Percentiles rank a stretch among this genome's conserved stretches.
These are phyloP conservation scores for Pseudomyrmex sp. DNA, from an alignment of 1,140 invertebrate genomes.

Conservation along the genomic window DNA sequence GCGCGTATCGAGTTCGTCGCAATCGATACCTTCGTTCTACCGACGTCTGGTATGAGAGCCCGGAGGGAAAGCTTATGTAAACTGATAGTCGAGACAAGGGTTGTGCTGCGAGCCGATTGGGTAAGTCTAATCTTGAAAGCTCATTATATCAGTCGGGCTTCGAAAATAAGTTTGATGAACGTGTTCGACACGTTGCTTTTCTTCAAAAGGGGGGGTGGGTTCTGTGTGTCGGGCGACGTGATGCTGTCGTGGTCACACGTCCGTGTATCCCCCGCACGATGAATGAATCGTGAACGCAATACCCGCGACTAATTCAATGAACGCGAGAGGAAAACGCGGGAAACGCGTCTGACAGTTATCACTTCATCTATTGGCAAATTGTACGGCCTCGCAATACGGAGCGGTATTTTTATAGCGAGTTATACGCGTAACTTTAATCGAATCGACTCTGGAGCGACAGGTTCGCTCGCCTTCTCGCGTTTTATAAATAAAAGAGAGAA, in stretches of 20 bases:
- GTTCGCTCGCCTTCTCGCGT: not conserved
- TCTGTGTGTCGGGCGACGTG: too few species aligned
- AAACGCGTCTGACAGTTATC: constrained; percentile 2
- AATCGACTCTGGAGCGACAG: not conserved
- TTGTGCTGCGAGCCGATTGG: constrained; percentile 5
- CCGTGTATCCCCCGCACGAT: not conserved
- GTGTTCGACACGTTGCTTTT: not conserved
- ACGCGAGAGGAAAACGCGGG: not conserved
- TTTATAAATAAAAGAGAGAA: constrained; percentile 3
- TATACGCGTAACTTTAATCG: not conserved
- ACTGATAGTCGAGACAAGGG: constrained; percentile 22
- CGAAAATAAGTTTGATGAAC: constrained; percentile 25
- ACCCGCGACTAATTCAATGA: constrained; percentile 5
- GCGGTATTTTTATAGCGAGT: constrained; percentile 2
- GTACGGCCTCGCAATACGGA: constrained; percentile 7
- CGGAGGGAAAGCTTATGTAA: constrained; percentile 39
- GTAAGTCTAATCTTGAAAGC: constrained; percentile 44
- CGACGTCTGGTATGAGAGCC: not conserved
- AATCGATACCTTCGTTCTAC: constrained; percentile 19
- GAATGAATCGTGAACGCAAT: constrained; percentile 1
- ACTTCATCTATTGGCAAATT: constrained; percentile 22
- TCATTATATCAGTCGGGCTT: constrained; percentile 44
- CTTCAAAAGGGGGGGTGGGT: not conserved
- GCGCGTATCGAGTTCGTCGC: not conserved
- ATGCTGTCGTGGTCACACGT: not conserved